Evolutionary conservation across 37 sponge, comb jelly and placozoan genomes (phyloP).

Genomic region (Aplysina aerophoba): DNA sequence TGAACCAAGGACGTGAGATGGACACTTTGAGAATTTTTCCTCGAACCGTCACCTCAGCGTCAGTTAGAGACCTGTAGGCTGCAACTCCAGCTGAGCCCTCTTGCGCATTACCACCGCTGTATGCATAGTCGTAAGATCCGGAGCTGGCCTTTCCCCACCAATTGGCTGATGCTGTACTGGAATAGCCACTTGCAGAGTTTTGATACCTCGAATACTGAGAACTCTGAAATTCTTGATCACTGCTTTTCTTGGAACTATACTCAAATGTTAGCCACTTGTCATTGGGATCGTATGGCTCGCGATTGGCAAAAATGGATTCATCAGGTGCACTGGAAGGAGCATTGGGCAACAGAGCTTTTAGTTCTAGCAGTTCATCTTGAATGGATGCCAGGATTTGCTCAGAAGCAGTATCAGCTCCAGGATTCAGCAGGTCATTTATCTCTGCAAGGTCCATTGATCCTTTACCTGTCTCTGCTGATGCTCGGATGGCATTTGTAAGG

Average conservation of each 20-base stretch:
- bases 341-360: not conserved
- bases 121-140: not conserved
- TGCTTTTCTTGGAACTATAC: not conserved
- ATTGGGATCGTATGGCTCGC: slow-evolving; percentile 10
- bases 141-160: slow-evolving; percentile 9
- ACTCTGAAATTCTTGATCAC: not conserved
- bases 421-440: not conserved
- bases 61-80: slow-evolving; percentile 17
- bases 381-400: not conserved
- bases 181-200: not conserved
- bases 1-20: slow-evolving; percentile 66
- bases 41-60: slow-evolving; percentile 33
- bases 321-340: not conserved
- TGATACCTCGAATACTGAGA: not conserved
- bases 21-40: slow-evolving; percentile 60
- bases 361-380: slow-evolving; percentile 14
- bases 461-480: not conserved
- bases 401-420: not conserved
- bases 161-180: not conserved
- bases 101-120: not conserved
- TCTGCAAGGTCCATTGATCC: not conserved
- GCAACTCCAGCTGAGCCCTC: not conserved
- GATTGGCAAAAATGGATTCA: not conserved
- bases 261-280: slow-evolving; percentile 23
- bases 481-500: not conserved